phyloP scores from a whole-genome alignment of 2,888 invertebrate genomes.

The Rhorus exstirpatorius region DNA sequence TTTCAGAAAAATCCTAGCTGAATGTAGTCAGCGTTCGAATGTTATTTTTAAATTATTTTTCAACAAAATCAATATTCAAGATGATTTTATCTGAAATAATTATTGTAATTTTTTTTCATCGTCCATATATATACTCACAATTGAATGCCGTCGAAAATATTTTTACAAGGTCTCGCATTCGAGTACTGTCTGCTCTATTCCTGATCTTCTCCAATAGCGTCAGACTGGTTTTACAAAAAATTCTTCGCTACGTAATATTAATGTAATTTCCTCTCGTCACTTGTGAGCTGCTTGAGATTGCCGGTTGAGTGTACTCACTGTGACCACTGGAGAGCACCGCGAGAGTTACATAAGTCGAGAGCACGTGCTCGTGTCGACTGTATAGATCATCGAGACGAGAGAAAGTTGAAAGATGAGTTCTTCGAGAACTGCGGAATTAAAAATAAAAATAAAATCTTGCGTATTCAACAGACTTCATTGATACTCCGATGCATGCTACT shows the following conservation, averaged over 20 bases:
- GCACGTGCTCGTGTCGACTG: conserved; percentile 32
- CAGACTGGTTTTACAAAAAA: neutral
- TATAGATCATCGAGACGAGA: conserved; percentile 38
- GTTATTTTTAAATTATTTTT: neutral
- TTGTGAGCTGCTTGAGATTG: conserved; percentile 42
- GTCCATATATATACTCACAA: neutral
- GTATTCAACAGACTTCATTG: conserved; percentile 44
- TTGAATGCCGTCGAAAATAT: neutral
- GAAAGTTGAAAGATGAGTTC: conserved; percentile 50
- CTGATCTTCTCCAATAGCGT: neutral
- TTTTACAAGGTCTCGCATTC: neutral
- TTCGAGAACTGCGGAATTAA: conserved; percentile 40
- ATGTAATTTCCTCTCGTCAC: conserved; percentile 10
- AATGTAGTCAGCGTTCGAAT: neutral
- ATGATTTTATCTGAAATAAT: no score
- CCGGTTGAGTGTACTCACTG: conserved; percentile 32
- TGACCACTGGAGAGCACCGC: neutral
- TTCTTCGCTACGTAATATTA: neutral
- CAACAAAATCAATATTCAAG: no score
- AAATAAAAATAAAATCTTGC: conserved; percentile 22
- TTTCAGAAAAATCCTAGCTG: neutral
- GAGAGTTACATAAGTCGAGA: conserved; percentile 49
- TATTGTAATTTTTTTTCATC: neutral
- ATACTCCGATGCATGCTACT: conserved; percentile 5
- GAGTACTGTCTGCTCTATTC: neutral